Conservation (phyloP, 2,113 vertebrate genomes). For the Cyrtonyx montezumae region DNA sequence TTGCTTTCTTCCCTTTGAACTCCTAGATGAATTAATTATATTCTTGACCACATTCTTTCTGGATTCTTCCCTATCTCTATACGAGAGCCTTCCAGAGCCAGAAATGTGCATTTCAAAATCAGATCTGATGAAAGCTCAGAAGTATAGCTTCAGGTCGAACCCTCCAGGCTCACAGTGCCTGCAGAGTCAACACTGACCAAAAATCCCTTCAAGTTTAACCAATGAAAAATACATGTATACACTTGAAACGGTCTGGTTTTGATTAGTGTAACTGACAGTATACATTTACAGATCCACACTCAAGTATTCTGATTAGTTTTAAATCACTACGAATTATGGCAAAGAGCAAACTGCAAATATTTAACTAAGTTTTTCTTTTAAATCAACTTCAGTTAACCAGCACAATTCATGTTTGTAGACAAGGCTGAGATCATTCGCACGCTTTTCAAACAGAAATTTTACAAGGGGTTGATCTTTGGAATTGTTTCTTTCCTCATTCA, state of each 20-base stretch:
- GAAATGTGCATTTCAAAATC: neutral
- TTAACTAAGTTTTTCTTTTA: neutral
- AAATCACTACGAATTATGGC: neutral
- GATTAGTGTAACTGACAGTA: neutral
- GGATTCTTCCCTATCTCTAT: neutral
- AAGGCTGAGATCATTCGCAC: neutral
- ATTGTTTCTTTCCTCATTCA: neutral
- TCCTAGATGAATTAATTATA: neutral
- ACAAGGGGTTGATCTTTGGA: neutral
- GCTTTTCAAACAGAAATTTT: neutral
- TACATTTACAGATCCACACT: neutral
- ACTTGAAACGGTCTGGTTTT: neutral
- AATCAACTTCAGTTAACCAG: neutral
- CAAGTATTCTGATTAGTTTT: neutral
- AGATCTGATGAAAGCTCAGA: neutral
- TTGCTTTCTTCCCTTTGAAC: fast-evolving
- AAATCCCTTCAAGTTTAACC: neutral
- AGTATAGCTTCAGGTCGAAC: neutral
- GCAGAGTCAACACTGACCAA: neutral
- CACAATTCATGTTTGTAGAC: neutral
- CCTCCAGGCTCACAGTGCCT: neutral
- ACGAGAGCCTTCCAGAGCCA: neutral
- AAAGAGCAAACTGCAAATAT: neutral
- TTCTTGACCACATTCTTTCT: neutral
- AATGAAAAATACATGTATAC: neutral